Conservation (phyloP, 2,797 vertebrate species). For the Enteromius anoplus region DNA sequence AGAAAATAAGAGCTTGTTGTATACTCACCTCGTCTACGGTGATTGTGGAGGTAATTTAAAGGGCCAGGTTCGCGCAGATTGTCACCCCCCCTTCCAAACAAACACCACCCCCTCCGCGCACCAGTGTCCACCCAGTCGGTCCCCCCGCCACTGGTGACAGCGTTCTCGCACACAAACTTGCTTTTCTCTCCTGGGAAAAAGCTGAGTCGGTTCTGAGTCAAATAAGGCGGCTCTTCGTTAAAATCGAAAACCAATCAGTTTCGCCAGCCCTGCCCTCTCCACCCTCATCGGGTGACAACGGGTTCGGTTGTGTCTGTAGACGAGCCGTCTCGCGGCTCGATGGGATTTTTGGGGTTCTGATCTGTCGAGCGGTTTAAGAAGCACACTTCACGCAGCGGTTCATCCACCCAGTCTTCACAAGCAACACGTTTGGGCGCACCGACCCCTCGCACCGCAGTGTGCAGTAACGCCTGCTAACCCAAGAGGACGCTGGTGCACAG, state of each 20-base stretch:
- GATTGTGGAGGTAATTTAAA: constrained; percentile 76
- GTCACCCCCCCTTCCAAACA: constrained; percentile 73
- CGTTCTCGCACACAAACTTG: constrained; percentile 60
- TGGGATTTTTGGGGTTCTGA: neutral
- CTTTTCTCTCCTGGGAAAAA: constrained; percentile 54
- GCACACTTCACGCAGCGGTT: constrained; percentile 1
- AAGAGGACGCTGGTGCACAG: constrained; percentile 60
- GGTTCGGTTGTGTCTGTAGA: constrained; percentile 41
- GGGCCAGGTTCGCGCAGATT: constrained; percentile 74
- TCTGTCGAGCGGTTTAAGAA: neutral
- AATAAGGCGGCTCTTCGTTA: constrained; percentile 50
- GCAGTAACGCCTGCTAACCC: constrained; percentile 50
- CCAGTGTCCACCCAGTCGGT: constrained; percentile 72
- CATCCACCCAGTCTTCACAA: neutral
- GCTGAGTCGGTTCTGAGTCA: constrained; percentile 45
- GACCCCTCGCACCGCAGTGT: constrained; percentile 29
- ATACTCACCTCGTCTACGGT: constrained; percentile 78
- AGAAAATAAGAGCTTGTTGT: constrained; percentile 65
- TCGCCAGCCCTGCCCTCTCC: constrained; percentile 33
- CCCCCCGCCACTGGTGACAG: constrained; percentile 52
- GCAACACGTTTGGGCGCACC: constrained; percentile 32
- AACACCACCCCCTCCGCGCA: constrained; percentile 77
- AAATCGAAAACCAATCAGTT: constrained; percentile 55
- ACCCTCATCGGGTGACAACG: constrained; percentile 19
- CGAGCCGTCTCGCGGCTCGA: neutral